phyloP scores from a whole-genome alignment of 2,797 vertebrate species.

The Hydrocynus forskahlii region DNA sequence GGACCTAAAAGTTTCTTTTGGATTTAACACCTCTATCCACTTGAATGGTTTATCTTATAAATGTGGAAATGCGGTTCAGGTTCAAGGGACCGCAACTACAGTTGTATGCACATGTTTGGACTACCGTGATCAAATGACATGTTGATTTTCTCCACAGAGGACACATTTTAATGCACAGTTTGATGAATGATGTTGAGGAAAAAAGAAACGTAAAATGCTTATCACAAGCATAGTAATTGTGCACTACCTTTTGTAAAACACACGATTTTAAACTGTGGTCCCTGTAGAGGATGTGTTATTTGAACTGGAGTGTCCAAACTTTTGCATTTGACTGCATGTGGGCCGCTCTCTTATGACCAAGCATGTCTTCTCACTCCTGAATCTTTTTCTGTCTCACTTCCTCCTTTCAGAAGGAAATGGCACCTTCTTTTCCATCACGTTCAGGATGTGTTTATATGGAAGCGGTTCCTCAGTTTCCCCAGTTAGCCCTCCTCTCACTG shows the following conservation, averaged over 20 bases:
- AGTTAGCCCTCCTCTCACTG: neutral
- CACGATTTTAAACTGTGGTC: no score
- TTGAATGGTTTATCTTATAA: neutral
- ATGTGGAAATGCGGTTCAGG: neutral
- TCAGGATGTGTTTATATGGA: neutral
- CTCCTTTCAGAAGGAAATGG: neutral
- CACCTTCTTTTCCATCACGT: neutral
- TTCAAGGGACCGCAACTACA: neutral
- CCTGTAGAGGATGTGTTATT: no score
- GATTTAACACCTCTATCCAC: neutral
- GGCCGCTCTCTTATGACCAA: neutral
- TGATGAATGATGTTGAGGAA: no score
- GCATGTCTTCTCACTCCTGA: neutral
- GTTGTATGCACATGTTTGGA: no score
- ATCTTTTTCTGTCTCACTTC: neutral
- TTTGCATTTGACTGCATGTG: neutral
- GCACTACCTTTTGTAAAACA: no score
- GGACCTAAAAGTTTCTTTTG: constrained; percentile 28
- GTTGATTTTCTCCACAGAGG: no score
- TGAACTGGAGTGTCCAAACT: no score
- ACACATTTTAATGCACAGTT: no score
- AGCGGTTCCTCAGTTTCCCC: no score
- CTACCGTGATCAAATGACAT: no score
- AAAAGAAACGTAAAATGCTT: no score
- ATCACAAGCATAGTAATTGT: no score